Conservation (phyloP, 2,888 invertebrate species). For the Trisateles emortualis region DNA sequence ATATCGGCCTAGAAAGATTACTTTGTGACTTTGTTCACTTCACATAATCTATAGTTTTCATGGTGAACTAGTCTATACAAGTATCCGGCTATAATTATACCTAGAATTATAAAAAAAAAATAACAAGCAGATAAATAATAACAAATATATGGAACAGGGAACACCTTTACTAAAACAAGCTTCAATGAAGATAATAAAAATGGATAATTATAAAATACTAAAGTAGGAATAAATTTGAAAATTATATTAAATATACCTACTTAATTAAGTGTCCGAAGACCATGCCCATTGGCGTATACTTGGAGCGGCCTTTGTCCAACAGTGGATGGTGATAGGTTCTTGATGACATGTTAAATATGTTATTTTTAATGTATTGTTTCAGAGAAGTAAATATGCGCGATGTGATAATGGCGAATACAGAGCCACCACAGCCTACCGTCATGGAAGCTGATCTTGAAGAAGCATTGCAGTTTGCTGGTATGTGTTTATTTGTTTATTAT, state of each 20-base stretch:
- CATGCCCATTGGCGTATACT: too few relatives aligned
- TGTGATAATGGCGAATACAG: constrained; percentile 26
- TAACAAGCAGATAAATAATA: too few relatives aligned
- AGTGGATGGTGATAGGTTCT: too few relatives aligned
- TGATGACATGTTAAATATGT: too few relatives aligned
- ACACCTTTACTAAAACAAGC: neutral
- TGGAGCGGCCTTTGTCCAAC: too few relatives aligned
- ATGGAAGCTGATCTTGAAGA: constrained; percentile 66
- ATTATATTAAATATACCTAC: neutral
- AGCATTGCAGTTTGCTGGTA: constrained; percentile 72
- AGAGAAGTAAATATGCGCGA: constrained; percentile 35
- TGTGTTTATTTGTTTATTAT: constrained; percentile 1
- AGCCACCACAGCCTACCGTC: constrained; percentile 15
- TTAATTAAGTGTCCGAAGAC: too few relatives aligned
- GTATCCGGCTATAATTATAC: too few relatives aligned
- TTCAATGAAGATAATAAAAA: neutral
- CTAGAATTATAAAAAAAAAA: too few relatives aligned
- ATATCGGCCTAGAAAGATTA: constrained; percentile 12
- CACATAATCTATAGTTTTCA: neutral
- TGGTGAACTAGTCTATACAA: neutral
- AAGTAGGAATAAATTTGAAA: neutral
- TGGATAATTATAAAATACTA: neutral
- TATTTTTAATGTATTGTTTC: constrained; percentile 2
- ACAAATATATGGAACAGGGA: neutral
- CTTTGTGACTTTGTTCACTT: neutral